phyloP scores from a whole-genome alignment of 2,888 invertebrate species.

The Trissolcus japonicus region DNA sequence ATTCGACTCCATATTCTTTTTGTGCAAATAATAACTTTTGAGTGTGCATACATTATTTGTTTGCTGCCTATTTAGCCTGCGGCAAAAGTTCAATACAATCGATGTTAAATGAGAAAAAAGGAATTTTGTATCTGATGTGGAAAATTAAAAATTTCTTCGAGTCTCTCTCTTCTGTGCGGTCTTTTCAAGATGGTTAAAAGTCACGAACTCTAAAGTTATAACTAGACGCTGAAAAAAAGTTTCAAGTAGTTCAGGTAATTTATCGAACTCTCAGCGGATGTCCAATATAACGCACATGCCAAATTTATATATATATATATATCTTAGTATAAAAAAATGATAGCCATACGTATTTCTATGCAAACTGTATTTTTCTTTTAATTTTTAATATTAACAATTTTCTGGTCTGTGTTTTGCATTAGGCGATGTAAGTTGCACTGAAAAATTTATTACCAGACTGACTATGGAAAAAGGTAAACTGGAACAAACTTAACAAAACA shows the following conservation, averaged over 20 bases:
- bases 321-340: too few species aligned
- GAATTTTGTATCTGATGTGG: slow-evolving; percentile 2
- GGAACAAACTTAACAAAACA: too few species aligned
- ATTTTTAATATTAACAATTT: too few species aligned
- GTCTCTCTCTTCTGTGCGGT: slow-evolving; percentile 16
- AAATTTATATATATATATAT: slow-evolving; percentile 7
- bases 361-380: neutral
- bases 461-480: too few species aligned
- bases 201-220: slow-evolving; percentile 45
- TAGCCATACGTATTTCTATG: neutral
- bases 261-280: slow-evolving; percentile 36
- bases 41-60: slow-evolving; percentile 18
- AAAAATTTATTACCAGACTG: too few species aligned
- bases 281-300: slow-evolving; percentile 18
- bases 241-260: slow-evolving; percentile 46
- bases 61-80: slow-evolving; percentile 1
- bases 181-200: slow-evolving; percentile 34
- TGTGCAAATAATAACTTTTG: slow-evolving; percentile 26
- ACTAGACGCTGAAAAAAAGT: slow-evolving; percentile 47
- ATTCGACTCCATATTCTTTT: slow-evolving; percentile 27
- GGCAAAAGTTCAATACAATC: slow-evolving; percentile 3
- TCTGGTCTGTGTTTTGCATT: too few species aligned
- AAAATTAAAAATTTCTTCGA: slow-evolving; percentile 36
- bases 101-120: slow-evolving; percentile 13
- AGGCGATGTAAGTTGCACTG: too few species aligned